These are phyloP conservation scores for Oligia strigilis DNA, from an alignment of 2,888 invertebrate genomes.

Conservation along the genomic window DNA sequence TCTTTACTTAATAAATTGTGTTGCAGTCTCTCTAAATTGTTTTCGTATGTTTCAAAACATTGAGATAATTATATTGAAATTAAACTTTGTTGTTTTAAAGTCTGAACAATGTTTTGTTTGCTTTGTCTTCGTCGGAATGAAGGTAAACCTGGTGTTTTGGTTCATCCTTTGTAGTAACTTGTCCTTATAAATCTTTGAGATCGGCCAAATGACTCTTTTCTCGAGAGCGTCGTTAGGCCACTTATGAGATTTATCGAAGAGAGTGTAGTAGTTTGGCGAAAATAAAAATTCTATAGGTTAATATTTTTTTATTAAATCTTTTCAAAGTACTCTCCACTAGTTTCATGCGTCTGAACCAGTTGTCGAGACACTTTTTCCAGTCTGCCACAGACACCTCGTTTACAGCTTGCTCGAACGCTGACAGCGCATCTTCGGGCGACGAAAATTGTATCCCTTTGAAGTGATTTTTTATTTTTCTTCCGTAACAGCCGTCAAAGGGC, in stretches of 20 bases:
- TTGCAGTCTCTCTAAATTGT: constrained; percentile 69
- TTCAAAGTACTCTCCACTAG: too few relatives aligned
- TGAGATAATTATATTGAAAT: constrained; percentile 64
- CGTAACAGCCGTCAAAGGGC: too few relatives aligned
- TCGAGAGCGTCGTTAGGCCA: constrained; percentile 28
- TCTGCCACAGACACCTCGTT: too few relatives aligned
- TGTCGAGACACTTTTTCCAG: too few relatives aligned
- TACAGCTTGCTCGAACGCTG: too few relatives aligned
- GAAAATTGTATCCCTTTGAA: too few relatives aligned
- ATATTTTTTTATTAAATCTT: too few relatives aligned
- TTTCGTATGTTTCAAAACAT: constrained; percentile 66
- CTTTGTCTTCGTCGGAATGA: constrained; percentile 18
- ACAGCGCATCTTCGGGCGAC: too few relatives aligned
- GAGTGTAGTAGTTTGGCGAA: neutral
- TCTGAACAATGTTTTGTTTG: constrained; percentile 58
- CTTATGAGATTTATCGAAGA: constrained; percentile 12
- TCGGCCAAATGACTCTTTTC: constrained; percentile 14
- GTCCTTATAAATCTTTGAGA: constrained; percentile 13
- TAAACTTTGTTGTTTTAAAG: constrained; percentile 48
- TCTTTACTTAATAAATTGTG: constrained; percentile 71
- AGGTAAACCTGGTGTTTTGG: constrained; percentile 20
- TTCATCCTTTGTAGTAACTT: constrained; percentile 33
- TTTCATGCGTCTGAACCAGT: too few relatives aligned
- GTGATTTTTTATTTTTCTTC: too few relatives aligned
- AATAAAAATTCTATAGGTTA: too few relatives aligned